Evolutionary conservation across 2,113 vertebrate genomes (phyloP).

Genomic region (Alosa alosa): DNA sequence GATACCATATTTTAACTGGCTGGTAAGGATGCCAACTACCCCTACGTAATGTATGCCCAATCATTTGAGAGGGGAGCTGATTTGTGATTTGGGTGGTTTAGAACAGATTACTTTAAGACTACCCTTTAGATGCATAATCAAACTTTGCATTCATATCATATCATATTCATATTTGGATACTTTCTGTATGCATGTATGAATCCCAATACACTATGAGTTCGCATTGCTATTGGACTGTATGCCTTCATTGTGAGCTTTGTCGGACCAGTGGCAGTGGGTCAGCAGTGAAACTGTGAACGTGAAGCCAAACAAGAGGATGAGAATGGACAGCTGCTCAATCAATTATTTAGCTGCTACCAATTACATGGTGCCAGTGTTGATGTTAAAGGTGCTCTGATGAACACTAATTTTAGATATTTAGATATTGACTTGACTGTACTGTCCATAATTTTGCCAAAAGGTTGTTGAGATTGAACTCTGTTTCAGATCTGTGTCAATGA

Average conservation of each 20-base stretch:
- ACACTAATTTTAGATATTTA: not conserved
- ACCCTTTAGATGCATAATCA: no score
- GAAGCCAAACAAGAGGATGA: not conserved
- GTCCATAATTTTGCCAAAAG: no score
- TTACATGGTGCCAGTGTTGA: not conserved
- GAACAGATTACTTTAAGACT: no score
- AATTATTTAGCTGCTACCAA: not conserved
- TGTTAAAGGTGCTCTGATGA: not conserved
- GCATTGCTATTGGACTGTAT: not conserved
- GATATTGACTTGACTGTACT: not conserved
- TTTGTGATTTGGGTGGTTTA: not conserved
- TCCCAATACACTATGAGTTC: not conserved
- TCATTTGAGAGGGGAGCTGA: not conserved
- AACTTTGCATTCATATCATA: not conserved
- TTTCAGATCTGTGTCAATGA: not conserved
- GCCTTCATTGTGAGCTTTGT: no score
- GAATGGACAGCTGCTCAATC: not conserved
- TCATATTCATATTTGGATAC: not conserved
- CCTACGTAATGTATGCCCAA: not conserved
- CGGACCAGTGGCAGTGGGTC: not conserved
- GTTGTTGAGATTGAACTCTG: not conserved
- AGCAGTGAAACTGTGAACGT: no score
- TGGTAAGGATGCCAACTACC: not conserved
- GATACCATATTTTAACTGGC: not conserved
- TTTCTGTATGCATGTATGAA: not conserved